Evolutionary conservation across 2,113 vertebrate species (phyloP).

Genomic region (Edolisoma coerulescens): DNA sequence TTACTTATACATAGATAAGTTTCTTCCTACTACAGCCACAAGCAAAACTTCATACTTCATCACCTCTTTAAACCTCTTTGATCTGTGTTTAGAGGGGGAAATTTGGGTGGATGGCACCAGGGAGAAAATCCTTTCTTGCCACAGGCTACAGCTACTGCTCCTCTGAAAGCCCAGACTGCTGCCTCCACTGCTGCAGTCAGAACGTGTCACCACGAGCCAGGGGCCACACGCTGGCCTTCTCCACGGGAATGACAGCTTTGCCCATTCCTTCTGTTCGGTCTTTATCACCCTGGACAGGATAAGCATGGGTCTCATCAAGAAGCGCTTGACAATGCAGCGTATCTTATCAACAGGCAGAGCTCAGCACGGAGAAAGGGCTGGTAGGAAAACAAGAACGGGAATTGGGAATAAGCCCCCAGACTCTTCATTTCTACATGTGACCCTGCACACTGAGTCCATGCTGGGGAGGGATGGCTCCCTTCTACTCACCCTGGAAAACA

Average conservation of each 20-base stretch:
- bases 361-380: neutral
- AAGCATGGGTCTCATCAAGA: neutral
- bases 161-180: neutral
- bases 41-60: neutral
- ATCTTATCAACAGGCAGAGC: neutral
- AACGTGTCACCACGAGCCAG: rapidly evolving
- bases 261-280: neutral
- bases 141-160: neutral
- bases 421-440: neutral
- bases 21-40: neutral
- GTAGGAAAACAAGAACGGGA: neutral
- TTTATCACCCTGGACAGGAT: neutral
- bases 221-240: neutral
- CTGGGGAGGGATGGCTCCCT: neutral
- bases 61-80: neutral
- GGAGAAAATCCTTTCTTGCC: neutral
- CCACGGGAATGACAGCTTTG: neutral
- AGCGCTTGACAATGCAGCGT: neutral
- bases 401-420: neutral
- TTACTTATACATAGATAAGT: neutral
- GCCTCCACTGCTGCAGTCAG: neutral
- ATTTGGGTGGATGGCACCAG: neutral
- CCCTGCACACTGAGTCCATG: neutral
- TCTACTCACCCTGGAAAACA: neutral
- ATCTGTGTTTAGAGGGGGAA: neutral